Evolutionary conservation across 64 coral and sea anemone species (phyloP).

Genomic region (Porites australiensis): DNA sequence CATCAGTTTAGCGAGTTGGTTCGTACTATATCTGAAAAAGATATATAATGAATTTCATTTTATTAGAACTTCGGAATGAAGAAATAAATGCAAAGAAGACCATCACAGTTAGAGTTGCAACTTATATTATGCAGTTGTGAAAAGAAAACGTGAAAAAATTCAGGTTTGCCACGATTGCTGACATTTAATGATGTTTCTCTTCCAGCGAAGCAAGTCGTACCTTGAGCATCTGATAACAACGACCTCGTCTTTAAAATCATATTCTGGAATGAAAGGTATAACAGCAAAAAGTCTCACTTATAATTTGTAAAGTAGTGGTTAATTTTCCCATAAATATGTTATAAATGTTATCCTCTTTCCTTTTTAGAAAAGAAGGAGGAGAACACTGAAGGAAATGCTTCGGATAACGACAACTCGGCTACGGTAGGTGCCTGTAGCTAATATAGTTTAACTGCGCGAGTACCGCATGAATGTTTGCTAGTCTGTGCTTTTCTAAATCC

Average conservation of each 20-base stretch:
- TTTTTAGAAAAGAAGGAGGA: background rate
- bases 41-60: too few species aligned
- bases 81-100: too few species aligned
- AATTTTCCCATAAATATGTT: background rate
- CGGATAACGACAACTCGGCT: background rate
- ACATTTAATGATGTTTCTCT: background rate
- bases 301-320: too few species aligned
- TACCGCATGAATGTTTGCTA: too few species aligned
- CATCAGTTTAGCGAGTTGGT: too few species aligned
- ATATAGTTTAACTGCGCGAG: too few species aligned
- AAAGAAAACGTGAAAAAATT: too few species aligned
- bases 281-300: too few species aligned
- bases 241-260: background rate
- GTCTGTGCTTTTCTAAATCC: too few species aligned
- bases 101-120: too few species aligned
- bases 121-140: background rate
- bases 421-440: background rate
- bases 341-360: background rate
- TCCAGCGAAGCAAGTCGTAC: slow-evolving; percentile 73
- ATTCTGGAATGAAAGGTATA: slow-evolving; percentile 50
- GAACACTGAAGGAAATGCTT: background rate
- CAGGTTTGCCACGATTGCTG: too few species aligned
- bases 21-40: background rate
- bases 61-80: too few species aligned
- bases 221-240: slow-evolving; percentile 62